Evolutionary conservation across 2,113 vertebrate species (phyloP), one percentile per base, ranked within the genome.

Genomic region (Chionis minor): DNA sequence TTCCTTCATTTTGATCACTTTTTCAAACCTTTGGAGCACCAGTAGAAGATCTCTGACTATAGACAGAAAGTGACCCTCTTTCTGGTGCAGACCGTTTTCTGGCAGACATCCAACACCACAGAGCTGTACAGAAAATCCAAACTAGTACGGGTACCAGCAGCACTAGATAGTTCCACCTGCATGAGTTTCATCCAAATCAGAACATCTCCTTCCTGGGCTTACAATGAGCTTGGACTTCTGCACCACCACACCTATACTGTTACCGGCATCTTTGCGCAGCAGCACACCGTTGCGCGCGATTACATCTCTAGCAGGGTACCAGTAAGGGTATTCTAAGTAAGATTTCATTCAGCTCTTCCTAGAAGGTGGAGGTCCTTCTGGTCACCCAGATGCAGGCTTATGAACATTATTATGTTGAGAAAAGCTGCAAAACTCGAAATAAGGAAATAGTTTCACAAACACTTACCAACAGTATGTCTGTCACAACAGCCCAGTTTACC

Each of bases 381-480:
- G n/a, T 5, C 58, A 77, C 23, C 4, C 14, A 17, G 42, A 11
- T 13, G n/a, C 49, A 84, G 16, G 22, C 6, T 62, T 71, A 38
- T 14, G 27, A 86, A 40, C 55, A 86, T 15, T 12, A 44, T 33
- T 4, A 70, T 4, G 33, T 15, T 33, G n/a, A 69, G 32, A 78
- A 71, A 93, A 81, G 58, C 55, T 44, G 38, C 52, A 83, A 88
- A 72, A 7, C 10, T 51, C 2, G 0, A 73, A 44, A 79, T 75
- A 63, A 56, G 49, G 63, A 63, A 81, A 67, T 9, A n/a, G 22
- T 40, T 73, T 61, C 51, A 47, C 14, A 62, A 65, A 54, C 38
- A 97, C 98, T 98, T 94, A 99, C 99, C 98, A 99, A 94, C 62
- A 99, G 97, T 70, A 99, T 99, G 80, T 99, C 99, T 58, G 99